These are phyloP conservation scores for Lasioglossum lativentre DNA, from an alignment of 2,888 invertebrate species.

Conservation along the genomic window DNA sequence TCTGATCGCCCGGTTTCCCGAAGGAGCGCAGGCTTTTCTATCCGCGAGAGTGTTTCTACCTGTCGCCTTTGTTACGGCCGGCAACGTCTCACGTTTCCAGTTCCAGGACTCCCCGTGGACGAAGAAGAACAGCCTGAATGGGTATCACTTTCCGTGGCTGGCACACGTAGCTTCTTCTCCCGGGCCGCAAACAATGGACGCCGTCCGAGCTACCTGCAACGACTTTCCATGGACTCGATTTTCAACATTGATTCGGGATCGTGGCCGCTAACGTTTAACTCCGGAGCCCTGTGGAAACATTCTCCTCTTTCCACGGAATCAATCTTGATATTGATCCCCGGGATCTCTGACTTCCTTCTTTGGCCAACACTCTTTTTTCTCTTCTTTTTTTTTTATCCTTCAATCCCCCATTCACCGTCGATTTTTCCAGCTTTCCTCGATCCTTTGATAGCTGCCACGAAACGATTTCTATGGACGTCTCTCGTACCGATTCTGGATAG, in stretches of 20 bases:
- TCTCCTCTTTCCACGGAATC: conserved; percentile 18
- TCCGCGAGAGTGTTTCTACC: conserved; percentile 81
- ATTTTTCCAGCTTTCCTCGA: not conserved
- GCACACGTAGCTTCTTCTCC: conserved; percentile 70
- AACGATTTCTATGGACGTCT: not conserved
- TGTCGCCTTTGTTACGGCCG: conserved; percentile 79
- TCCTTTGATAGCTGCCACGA: not conserved
- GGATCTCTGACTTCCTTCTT: conserved; percentile 24
- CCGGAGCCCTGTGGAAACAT: not conserved
- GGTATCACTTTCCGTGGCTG: conserved; percentile 78
- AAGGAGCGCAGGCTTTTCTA: conserved; percentile 67
- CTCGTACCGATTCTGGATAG: not conserved
- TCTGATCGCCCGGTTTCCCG: conserved; percentile 60
- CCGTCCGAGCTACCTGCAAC: conserved; percentile 66
- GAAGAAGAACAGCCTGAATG: conserved; percentile 74
- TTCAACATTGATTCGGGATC: conserved; percentile 49
- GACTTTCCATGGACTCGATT: conserved; percentile 80
- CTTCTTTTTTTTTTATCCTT: not conserved
- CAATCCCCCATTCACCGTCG: not conserved
- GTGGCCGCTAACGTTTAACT: conserved; percentile 2
- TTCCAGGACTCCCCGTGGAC: conserved; percentile 72
- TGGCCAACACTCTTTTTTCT: not conserved
- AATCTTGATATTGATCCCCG: conserved; percentile 25
- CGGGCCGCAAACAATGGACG: conserved; percentile 64
- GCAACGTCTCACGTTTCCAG: conserved; percentile 80